Percentiles rank a stretch among this genome's conserved stretches.
Conservation (phyloP, 2,113 vertebrate species). For the Chaetodon auriga region DNA sequence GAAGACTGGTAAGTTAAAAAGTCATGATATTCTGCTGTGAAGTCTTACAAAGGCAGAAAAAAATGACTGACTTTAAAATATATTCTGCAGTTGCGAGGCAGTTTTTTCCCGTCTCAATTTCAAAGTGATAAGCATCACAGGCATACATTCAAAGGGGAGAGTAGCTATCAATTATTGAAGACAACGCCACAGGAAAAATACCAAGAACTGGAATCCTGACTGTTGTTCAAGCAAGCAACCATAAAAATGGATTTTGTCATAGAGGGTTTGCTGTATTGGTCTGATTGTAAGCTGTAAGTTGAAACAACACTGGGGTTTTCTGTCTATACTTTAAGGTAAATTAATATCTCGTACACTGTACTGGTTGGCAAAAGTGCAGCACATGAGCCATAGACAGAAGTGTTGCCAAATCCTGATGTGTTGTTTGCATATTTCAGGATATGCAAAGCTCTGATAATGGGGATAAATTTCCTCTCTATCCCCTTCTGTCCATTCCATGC, state of each 20-base stretch:
- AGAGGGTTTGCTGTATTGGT: neutral
- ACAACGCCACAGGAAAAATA: neutral
- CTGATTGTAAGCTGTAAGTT: neutral
- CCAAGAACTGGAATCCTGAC: neutral
- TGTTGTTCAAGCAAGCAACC: neutral
- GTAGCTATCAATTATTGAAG: conserved; percentile 1
- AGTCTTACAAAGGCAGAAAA: conserved; percentile 8
- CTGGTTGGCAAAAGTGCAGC: neutral
- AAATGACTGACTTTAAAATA: neutral
- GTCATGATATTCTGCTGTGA: neutral
- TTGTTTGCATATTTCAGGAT: neutral
- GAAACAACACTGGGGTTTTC: neutral
- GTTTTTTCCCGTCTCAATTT: neutral
- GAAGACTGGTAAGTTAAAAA: neutral
- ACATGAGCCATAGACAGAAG: neutral
- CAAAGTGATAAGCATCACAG: neutral
- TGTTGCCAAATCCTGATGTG: neutral
- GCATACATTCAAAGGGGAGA: neutral
- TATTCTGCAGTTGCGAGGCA: neutral
- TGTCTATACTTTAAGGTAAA: neutral
- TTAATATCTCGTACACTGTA: neutral
- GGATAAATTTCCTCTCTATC: neutral
- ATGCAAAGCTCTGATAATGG: neutral
- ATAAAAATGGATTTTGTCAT: neutral
- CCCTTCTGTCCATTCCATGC: neutral